phyloP scores from a whole-genome alignment of 2,888 invertebrate genomes.

The Cheilosia vernalis region DNA sequence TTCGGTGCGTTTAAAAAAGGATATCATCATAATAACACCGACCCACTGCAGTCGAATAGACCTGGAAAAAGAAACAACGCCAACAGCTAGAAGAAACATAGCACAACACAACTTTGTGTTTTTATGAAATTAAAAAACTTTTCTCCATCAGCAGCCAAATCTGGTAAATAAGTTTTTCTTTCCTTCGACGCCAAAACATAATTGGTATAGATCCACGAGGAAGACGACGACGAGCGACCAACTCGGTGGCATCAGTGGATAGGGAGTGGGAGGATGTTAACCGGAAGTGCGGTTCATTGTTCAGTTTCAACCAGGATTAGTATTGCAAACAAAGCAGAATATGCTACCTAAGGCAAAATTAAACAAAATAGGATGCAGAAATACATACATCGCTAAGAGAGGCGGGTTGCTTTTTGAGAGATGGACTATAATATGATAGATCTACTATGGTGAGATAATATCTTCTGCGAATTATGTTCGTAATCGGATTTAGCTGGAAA shows the following conservation, averaged over 20 bases:
- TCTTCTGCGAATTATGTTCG: no score
- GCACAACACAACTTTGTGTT: slow-evolving; percentile 26
- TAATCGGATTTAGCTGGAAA: no score
- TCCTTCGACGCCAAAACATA: slow-evolving; percentile 27
- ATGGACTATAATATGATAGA: neutral
- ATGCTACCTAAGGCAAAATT: slow-evolving; percentile 7
- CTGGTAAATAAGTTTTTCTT: slow-evolving; percentile 31
- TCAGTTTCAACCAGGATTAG: neutral
- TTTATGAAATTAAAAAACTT: slow-evolving; percentile 51
- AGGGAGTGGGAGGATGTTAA: neutral
- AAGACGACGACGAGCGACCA: neutral
- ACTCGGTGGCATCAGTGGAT: neutral
- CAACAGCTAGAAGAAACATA: neutral
- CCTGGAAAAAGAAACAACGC: slow-evolving; percentile 6
- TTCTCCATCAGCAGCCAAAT: slow-evolving; percentile 44
- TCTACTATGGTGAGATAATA: neutral
- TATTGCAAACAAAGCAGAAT: slow-evolving; percentile 4
- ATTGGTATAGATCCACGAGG: neutral
- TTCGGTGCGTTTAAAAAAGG: slow-evolving; percentile 17
- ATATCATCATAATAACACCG: slow-evolving; percentile 34
- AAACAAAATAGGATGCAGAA: neutral
- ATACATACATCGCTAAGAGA: neutral
- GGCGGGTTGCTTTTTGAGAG: neutral
- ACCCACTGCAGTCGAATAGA: slow-evolving; percentile 1
- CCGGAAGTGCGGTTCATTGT: neutral